Percentiles rank a stretch among this genome's conserved stretches.
These are phyloP conservation scores for Sorex araneus DNA, from an alignment of 2,113 vertebrate species.

Conservation along the genomic window DNA sequence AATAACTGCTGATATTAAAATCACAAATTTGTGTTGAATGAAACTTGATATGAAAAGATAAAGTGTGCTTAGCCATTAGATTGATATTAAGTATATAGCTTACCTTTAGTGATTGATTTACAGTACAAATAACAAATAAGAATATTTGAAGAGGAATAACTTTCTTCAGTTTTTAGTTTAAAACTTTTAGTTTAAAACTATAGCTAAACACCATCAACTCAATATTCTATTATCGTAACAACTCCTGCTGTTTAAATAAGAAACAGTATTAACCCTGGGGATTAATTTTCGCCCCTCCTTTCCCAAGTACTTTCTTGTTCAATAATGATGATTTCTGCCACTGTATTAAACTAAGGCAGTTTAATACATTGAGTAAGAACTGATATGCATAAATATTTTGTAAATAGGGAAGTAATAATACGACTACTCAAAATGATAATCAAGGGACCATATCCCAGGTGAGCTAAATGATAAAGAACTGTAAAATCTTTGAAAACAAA, in stretches of 20 bases:
- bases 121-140: not conserved
- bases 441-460: too few species aligned
- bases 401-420: too few species aligned
- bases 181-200: not conserved
- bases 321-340: not conserved
- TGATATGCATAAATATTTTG: too few species aligned
- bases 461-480: too few species aligned
- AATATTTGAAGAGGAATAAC: not conserved
- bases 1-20: not conserved
- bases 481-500: too few species aligned
- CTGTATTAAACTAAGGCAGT: not conserved
- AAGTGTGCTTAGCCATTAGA: not conserved
- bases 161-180: too few species aligned
- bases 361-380: not conserved
- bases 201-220: not conserved
- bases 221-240: not conserved
- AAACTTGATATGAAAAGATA: not conserved
- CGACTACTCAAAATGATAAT: too few species aligned
- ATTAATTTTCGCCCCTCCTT: not conserved
- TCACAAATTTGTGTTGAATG: not conserved
- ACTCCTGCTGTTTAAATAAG: not conserved
- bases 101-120: not conserved
- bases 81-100: not conserved
- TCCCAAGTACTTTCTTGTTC: not conserved
- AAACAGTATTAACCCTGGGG: not conserved